Evolutionary conservation across 2,113 vertebrate species (phyloP).

Genomic region (Saguinus imperator): DNA sequence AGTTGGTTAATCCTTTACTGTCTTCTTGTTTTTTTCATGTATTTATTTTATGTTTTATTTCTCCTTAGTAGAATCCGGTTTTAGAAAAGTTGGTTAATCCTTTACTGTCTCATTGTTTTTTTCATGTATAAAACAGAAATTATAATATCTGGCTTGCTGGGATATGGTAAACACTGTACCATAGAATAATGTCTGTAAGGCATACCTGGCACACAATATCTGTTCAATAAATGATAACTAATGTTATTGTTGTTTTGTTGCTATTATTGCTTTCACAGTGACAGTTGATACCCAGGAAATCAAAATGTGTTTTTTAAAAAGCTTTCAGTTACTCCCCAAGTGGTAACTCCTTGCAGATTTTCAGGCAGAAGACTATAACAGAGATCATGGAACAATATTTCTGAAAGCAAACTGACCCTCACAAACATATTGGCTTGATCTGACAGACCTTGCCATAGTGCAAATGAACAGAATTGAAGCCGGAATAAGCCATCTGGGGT

Average conservation of each 20-base stretch:
- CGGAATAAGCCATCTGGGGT: constrained; percentile 55
- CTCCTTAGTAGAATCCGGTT: background rate
- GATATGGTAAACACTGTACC: background rate
- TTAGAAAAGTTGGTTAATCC: background rate
- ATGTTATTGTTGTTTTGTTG: background rate
- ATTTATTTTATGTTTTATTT: too few relatives aligned
- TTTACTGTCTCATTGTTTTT: background rate
- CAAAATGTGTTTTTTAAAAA: constrained; percentile 24
- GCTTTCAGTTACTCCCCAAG: constrained; percentile 11
- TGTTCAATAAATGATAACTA: constrained; percentile 26
- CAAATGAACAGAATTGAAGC: constrained; percentile 60
- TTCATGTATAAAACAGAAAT: background rate
- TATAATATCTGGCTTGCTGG: background rate
- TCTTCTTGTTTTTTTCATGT: background rate
- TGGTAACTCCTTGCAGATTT: constrained; percentile 55
- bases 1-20: background rate
- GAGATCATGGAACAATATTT: constrained; percentile 23
- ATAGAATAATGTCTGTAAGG: background rate
- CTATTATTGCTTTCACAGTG: background rate
- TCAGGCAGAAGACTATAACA: constrained; percentile 52
- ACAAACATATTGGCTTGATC: constrained; percentile 57
- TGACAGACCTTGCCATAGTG: constrained; percentile 44
- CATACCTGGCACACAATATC: background rate
- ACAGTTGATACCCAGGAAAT: constrained; percentile 24
- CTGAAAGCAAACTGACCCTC: constrained; percentile 69